These are phyloP conservation scores for Taenaris catops DNA, from an alignment of 2,888 invertebrate species.

Conservation along the genomic window DNA sequence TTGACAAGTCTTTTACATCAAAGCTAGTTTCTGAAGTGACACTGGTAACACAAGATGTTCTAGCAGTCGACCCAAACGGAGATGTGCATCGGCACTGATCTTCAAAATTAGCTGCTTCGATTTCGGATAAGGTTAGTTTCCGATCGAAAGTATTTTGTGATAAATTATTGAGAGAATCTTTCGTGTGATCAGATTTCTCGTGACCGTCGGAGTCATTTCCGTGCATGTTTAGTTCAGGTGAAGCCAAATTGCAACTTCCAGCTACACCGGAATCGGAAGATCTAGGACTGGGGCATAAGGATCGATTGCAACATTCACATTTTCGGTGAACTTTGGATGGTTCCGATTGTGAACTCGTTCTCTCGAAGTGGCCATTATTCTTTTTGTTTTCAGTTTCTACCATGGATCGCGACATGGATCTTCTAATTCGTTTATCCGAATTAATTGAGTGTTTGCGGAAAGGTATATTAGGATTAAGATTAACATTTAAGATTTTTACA, in stretches of 20 bases:
- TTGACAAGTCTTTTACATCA: constrained; percentile 74
- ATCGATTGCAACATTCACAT: constrained; percentile 82
- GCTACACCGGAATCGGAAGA: constrained; percentile 93
- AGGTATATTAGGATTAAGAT: constrained; percentile 58
- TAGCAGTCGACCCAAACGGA: constrained; percentile 85
- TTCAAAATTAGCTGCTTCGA: constrained; percentile 82
- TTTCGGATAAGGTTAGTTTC: constrained; percentile 76
- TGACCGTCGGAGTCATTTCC: constrained; percentile 59
- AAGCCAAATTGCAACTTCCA: constrained; percentile 87
- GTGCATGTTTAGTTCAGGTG: constrained; percentile 82
- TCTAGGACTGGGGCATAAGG: constrained; percentile 83
- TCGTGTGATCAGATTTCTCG: constrained; percentile 48
- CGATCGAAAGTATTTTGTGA: constrained; percentile 49
- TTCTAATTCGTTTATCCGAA: constrained; percentile 78
- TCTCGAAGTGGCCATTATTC: constrained; percentile 43
- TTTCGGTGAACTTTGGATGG: constrained; percentile 48
- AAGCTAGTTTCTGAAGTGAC: constrained; percentile 79
- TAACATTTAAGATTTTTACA: constrained; percentile 62
- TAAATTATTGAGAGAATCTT: constrained; percentile 45
- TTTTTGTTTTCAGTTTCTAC: constrained; percentile 60
- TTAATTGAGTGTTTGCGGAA: constrained; percentile 80
- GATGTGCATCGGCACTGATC: constrained; percentile 86
- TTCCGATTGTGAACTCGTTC: constrained; percentile 71
- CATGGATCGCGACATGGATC: constrained; percentile 67
- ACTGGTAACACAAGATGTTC: constrained; percentile 82